A percentile compares a stretch with the other conserved stretches of the same genome.
phyloP scores from a whole-genome alignment of 2,797 vertebrate species.

The Coregonus sp. region DNA sequence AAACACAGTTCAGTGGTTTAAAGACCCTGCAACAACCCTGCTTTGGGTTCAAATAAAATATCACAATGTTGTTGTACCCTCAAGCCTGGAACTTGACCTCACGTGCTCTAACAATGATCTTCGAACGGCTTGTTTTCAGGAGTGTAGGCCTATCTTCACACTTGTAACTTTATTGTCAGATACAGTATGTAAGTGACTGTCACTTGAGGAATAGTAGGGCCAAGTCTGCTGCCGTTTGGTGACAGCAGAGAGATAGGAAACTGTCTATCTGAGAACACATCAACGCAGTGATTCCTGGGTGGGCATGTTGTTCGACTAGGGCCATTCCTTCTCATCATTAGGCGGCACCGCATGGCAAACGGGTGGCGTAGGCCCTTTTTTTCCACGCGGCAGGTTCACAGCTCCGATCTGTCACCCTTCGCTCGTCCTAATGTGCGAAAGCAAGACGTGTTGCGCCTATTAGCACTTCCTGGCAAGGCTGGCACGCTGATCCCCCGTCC shows the following conservation, averaged over 20 bases:
- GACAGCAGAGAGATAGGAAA: slow-evolving; percentile 33
- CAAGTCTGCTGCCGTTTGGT: slow-evolving; percentile 18
- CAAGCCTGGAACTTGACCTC: slow-evolving; percentile 61
- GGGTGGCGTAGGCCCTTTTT: slow-evolving; percentile 63
- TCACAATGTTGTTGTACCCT: slow-evolving; percentile 58
- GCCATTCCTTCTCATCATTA: slow-evolving; percentile 71
- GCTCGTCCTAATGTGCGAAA: slow-evolving; percentile 87
- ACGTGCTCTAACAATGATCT: slow-evolving; percentile 47
- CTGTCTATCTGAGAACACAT: slow-evolving; percentile 39
- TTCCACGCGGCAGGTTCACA: slow-evolving; percentile 81
- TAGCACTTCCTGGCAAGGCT: slow-evolving; percentile 84
- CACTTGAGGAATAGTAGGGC: slow-evolving; percentile 33
- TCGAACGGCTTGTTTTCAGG: slow-evolving; percentile 33
- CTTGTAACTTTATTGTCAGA: slow-evolving; percentile 64
- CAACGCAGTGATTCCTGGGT: slow-evolving; percentile 42
- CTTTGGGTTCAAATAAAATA: slow-evolving; percentile 52
- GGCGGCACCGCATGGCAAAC: slow-evolving; percentile 64
- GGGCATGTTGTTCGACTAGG: slow-evolving; percentile 55
- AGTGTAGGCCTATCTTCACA: slow-evolving; percentile 64
- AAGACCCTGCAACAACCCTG: slow-evolving; percentile 13
- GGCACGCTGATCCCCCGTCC: slow-evolving; percentile 81
- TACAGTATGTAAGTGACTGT: slow-evolving; percentile 61
- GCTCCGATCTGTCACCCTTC: slow-evolving; percentile 86
- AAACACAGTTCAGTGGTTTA: slow-evolving; percentile 40
- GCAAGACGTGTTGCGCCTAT: slow-evolving; percentile 89